Conservation (phyloP, 1,140 invertebrate species). For the Theocolax elegans region DNA sequence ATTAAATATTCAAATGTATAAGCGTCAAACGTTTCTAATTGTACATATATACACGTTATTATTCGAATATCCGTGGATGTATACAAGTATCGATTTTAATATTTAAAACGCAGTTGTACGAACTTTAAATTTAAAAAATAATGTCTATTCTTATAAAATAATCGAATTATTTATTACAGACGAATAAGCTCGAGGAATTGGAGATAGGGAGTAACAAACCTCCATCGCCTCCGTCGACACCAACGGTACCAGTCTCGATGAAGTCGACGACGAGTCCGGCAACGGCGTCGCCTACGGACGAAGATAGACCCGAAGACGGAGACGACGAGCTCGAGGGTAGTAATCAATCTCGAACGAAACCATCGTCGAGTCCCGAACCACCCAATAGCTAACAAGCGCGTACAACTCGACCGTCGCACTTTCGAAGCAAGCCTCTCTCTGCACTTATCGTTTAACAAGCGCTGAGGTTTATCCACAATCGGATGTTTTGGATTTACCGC, state of each 20-base stretch:
- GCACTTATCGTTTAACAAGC: not conserved
- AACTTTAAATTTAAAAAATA: too few species aligned
- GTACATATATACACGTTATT: too few species aligned
- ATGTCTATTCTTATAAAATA: too few species aligned
- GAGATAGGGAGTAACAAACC: too few species aligned
- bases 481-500: too few species aligned
- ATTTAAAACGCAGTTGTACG: too few species aligned
- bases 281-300: constrained; percentile 11
- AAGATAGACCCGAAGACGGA: constrained; percentile 13
- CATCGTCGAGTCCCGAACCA: constrained; percentile 25
- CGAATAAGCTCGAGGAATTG: not conserved
- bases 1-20: too few species aligned
- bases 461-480: too few species aligned
- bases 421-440: not conserved
- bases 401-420: constrained; percentile 2
- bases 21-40: too few species aligned
- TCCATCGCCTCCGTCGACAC: not conserved
- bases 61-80: too few species aligned
- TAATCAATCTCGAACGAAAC: constrained; percentile 1
- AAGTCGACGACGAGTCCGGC: not conserved
- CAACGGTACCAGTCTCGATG: not conserved
- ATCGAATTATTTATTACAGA: too few species aligned
- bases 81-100: too few species aligned
- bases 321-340: constrained; percentile 7
- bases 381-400: constrained; percentile 40